A percentile compares a stretch with the other conserved stretches of the same genome.
phyloP scores from a whole-genome alignment of 2,888 invertebrate species.

The Cepaea hortensis region DNA sequence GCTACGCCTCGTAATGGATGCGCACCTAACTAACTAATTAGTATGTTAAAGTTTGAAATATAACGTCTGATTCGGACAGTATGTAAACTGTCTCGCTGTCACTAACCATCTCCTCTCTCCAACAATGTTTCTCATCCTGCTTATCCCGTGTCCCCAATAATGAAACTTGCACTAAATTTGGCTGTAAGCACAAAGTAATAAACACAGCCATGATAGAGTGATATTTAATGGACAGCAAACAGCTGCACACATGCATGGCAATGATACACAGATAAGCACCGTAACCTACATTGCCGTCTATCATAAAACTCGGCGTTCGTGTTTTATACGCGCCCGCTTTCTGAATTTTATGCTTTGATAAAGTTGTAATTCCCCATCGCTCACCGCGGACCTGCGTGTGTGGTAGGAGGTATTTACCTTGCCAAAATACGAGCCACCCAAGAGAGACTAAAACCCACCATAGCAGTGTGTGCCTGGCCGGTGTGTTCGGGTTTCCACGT shows the following conservation, averaged over 20 bases:
- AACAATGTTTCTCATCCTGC: no score
- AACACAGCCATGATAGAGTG: neutral
- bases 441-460: neutral
- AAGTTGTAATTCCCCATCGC: constrained; percentile 19
- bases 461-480: neutral
- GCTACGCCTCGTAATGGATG: no score
- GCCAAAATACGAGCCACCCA: neutral
- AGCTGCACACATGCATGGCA: neutral
- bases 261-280: neutral
- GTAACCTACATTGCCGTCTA: constrained; percentile 14
- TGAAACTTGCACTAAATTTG: neutral
- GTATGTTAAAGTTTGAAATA: no score
- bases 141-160: no score
- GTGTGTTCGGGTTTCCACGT: neutral
- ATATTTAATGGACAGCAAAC: neutral
- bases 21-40: no score
- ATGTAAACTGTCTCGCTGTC: no score
- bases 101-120: no score
- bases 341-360: constrained; percentile 35
- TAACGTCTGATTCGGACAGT: no score
- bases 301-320: constrained; percentile 23
- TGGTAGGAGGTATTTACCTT: constrained; percentile 3
- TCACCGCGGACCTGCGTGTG: neutral
- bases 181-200: neutral
- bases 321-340: neutral